These are phyloP conservation scores for Drosophila elegans DNA, from an alignment of 1,140 invertebrate genomes.

Conservation along the genomic window DNA sequence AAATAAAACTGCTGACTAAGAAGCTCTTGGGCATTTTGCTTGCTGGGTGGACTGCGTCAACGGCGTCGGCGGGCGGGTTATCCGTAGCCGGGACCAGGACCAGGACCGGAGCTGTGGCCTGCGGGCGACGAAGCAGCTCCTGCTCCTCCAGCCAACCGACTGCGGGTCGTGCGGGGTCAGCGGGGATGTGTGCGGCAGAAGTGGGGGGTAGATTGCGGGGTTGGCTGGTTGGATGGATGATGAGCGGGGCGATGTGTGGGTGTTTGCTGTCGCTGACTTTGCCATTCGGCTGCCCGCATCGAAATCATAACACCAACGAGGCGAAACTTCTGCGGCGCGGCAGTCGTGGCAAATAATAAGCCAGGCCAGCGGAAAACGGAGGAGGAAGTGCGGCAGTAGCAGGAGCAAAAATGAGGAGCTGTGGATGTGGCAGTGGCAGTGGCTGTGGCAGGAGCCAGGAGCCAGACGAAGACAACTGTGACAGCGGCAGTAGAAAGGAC, in stretches of 20 bases:
- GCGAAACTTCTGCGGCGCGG: conserved; percentile 76
- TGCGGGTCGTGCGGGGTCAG: conserved; percentile 37
- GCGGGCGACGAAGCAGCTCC: conserved; percentile 57
- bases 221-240: conserved; percentile 6
- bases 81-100: conserved; percentile 24
- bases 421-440: conserved; percentile 10
- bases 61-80: conserved; percentile 70
- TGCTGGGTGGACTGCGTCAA: conserved; percentile 68
- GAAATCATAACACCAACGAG: conserved; percentile 83
- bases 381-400: conserved; percentile 3
- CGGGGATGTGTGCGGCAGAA: conserved; percentile 31
- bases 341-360: conserved; percentile 80
- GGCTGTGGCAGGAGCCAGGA: conserved; percentile 20
- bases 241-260: conserved; percentile 11
- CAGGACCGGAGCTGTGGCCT: conserved; percentile 46
- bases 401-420: not conserved
- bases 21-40: conserved; percentile 17
- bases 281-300: conserved; percentile 80
- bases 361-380: conserved; percentile 53
- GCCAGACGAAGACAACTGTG: conserved; percentile 76
- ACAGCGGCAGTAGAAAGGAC: conserved; percentile 71
- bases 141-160: conserved; percentile 42
- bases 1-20: not conserved
- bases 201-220: conserved; percentile 6
- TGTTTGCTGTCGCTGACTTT: conserved; percentile 66